A percentile compares a stretch with the other conserved stretches of the same genome.
Evolutionary conservation across 2,888 invertebrate genomes (phyloP).

Genomic region (Spodoptera exigua): DNA sequence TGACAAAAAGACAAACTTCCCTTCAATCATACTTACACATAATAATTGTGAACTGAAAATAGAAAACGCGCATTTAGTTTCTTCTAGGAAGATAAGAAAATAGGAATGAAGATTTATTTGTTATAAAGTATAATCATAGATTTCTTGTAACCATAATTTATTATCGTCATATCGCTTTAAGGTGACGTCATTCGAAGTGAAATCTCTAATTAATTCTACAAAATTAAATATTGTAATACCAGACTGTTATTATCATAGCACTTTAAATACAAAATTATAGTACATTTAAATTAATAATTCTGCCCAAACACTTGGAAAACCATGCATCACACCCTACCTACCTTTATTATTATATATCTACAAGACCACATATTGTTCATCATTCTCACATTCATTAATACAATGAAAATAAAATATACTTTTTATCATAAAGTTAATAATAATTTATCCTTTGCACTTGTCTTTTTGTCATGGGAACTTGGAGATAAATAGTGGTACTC

Average conservation of each 20-base stretch:
- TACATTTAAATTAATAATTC: no score
- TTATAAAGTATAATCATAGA: no score
- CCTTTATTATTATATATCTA: slow-evolving; percentile 36
- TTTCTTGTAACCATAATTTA: neutral
- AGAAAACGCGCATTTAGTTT: slow-evolving; percentile 11
- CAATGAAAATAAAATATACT: slow-evolving; percentile 27
- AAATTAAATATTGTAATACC: no score
- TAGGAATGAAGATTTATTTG: slow-evolving; percentile 39
- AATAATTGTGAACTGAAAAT: slow-evolving; percentile 6
- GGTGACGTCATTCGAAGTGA: slow-evolving; percentile 1
- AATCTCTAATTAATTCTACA: no score
- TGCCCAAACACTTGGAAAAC: neutral
- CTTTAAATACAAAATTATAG: no score
- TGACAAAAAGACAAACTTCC: slow-evolving; percentile 53
- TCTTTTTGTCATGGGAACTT: slow-evolving; percentile 46
- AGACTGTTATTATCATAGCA: no score
- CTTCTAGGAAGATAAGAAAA: slow-evolving; percentile 23
- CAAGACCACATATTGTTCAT: slow-evolving; percentile 25
- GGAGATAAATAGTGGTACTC: slow-evolving; percentile 16
- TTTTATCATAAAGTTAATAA: slow-evolving; percentile 48
- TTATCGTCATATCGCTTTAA: neutral
- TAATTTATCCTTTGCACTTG: slow-evolving; percentile 27
- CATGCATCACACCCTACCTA: slow-evolving; percentile 10
- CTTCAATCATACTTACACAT: slow-evolving; percentile 24
- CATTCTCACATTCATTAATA: slow-evolving; percentile 38